Evolutionary conservation across 2,797 vertebrate genomes (phyloP).

Genomic region (Tiaroga cobitis): DNA sequence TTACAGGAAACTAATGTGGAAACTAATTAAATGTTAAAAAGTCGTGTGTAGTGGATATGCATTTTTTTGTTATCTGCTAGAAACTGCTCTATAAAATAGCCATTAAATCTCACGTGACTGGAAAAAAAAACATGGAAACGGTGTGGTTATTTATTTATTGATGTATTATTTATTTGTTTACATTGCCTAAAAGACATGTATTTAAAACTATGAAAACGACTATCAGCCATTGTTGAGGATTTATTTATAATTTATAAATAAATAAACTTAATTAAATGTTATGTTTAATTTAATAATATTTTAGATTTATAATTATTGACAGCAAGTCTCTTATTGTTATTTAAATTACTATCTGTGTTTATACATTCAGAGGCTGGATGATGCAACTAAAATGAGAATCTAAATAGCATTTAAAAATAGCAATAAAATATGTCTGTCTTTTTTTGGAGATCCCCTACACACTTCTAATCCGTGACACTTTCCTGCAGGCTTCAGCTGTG

Average conservation of each 20-base stretch:
- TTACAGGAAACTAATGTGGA: neutral
- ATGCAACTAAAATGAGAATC: neutral
- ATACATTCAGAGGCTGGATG: neutral
- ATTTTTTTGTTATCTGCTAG: neutral
- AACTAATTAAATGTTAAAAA: neutral
- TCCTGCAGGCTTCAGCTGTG: neutral
- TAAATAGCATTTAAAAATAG: neutral
- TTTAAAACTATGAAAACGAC: neutral
- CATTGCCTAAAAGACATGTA: neutral
- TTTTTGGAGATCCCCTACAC: neutral
- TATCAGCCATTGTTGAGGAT: neutral
- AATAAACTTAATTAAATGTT: neutral
- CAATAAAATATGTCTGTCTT: neutral
- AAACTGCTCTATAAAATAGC: neutral
- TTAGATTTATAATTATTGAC: neutral
- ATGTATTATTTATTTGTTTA: neutral
- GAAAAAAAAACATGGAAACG: neutral
- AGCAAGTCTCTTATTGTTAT: neutral
- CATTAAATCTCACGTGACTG: neutral
- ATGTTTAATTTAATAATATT: neutral
- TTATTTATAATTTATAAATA: neutral
- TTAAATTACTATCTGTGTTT: too few species aligned
- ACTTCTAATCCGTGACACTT: neutral
- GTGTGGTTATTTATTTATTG: conserved; percentile 3
- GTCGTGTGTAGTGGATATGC: neutral